Evolutionary conservation across 2,797 vertebrate genomes (phyloP).

Genomic region (Arrhamphus sclerolepis): DNA sequence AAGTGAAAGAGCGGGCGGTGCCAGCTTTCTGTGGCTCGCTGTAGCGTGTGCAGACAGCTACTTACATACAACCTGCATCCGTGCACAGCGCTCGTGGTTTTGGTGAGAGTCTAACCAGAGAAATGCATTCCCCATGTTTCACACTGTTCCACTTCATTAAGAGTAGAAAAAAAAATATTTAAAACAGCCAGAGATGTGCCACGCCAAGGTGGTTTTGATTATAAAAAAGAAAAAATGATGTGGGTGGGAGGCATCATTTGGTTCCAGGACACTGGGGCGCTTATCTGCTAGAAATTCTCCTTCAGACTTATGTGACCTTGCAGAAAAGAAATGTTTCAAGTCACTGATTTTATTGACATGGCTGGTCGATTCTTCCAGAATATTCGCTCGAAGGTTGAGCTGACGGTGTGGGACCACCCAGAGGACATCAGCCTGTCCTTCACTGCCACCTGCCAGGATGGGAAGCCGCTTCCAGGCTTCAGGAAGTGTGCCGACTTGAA

Average conservation of each 20-base stretch:
- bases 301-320: too few relatives aligned
- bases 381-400: conserved; percentile 96
- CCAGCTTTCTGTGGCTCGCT: background rate
- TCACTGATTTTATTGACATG: too few relatives aligned
- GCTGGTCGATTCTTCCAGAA: conserved; percentile 79
- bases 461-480: conserved; percentile 86
- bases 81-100: conserved; percentile 21
- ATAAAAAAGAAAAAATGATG: background rate
- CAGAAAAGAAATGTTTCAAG: too few relatives aligned
- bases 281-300: background rate
- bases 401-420: conserved; percentile 93
- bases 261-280: conserved; percentile 12
- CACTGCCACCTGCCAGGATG: conserved; percentile 95
- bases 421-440: conserved; percentile 92
- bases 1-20: too few relatives aligned
- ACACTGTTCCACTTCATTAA: conserved; percentile 21
- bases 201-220: too few relatives aligned
- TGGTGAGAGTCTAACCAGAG: conserved; percentile 20
- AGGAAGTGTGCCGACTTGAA: conserved; percentile 93
- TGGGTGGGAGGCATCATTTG: conserved; percentile 5
- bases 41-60: background rate
- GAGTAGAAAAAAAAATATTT: too few relatives aligned
- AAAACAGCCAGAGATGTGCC: conserved; percentile 3
- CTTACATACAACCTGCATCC: conserved; percentile 20
- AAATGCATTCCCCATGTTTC: conserved; percentile 23